Conservation (phyloP, 2,113 vertebrate species). For the Heterochromis multidens region DNA sequence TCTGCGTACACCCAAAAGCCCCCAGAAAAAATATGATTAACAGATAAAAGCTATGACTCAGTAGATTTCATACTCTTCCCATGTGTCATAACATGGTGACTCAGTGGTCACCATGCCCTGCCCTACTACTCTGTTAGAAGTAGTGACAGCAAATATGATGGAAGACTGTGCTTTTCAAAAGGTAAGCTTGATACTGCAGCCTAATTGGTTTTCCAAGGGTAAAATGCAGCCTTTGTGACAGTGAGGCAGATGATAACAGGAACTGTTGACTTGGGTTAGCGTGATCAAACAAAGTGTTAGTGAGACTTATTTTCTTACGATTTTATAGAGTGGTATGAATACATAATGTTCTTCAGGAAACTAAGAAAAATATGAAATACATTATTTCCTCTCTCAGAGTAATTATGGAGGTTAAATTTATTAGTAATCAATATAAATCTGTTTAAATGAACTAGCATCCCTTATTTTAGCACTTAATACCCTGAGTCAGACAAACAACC, state of each 20-base stretch:
- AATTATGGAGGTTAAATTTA: not conserved
- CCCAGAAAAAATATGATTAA: not conserved
- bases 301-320: not conserved
- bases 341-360: not conserved
- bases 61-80: not conserved
- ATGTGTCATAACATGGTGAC: not conserved
- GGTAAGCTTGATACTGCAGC: not conserved
- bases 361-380: not conserved
- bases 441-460: not conserved
- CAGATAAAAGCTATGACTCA: not conserved
- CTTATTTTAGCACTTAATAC: not conserved
- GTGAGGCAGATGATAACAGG: not conserved
- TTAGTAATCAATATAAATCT: not conserved
- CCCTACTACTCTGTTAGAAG: not conserved
- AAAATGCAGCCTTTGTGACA: not conserved
- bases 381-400: not conserved
- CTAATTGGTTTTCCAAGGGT: not conserved
- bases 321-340: not conserved
- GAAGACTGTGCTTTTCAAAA: not conserved
- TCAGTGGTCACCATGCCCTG: not conserved
- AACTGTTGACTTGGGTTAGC: not conserved
- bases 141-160: not conserved
- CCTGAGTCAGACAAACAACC: not conserved
- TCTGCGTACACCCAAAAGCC: not conserved
- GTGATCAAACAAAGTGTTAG: not conserved